Percentiles rank a stretch among this genome's conserved stretches.
Evolutionary conservation across 92 coral and sea anemone genomes (phyloP).

Genomic region (Parazoanthus darwini): DNA sequence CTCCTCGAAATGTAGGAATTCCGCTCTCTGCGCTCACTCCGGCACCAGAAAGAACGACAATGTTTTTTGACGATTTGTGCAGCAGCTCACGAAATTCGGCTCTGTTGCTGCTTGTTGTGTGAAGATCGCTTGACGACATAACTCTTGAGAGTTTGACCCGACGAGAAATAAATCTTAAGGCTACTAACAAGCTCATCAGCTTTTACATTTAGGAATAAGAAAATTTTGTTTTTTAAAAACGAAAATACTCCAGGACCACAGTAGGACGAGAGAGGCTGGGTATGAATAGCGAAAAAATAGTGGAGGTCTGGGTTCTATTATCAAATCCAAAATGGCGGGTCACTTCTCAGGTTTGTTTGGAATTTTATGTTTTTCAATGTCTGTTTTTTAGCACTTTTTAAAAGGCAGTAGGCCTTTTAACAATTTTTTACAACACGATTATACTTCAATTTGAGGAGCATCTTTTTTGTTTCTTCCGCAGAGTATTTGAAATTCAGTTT

Average conservation of each 20-base stretch:
- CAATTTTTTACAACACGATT: neutral
- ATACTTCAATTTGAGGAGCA: neutral
- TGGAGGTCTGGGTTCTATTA: constrained; percentile 27
- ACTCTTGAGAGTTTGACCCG: neutral
- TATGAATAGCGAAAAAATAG: constrained; percentile 23
- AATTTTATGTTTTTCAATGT: neutral
- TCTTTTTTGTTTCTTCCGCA: neutral
- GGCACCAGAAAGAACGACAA: constrained; percentile 88
- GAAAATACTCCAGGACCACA: neutral
- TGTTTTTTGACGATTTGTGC: constrained; percentile 62
- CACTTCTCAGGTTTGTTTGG: constrained; percentile 86
- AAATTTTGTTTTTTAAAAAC: neutral
- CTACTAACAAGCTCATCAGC: neutral
- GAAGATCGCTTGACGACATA: constrained; percentile 32
- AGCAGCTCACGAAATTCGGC: constrained; percentile 73
- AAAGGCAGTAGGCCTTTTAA: too few species aligned
- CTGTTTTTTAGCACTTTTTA: neutral
- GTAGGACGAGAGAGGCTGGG: constrained; percentile 16
- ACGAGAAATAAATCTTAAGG: neutral
- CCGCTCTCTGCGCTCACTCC: constrained; percentile 99
- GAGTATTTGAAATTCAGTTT: neutral
- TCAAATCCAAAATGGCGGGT: constrained; percentile 90
- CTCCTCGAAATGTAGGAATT: constrained; percentile 96
- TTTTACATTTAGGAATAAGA: neutral
- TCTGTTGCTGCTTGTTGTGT: constrained; percentile 62